These are phyloP conservation scores for Ophioderma brevispina DNA, from an alignment of 35 echinoderm and acorn worm species.

Conservation along the genomic window DNA sequence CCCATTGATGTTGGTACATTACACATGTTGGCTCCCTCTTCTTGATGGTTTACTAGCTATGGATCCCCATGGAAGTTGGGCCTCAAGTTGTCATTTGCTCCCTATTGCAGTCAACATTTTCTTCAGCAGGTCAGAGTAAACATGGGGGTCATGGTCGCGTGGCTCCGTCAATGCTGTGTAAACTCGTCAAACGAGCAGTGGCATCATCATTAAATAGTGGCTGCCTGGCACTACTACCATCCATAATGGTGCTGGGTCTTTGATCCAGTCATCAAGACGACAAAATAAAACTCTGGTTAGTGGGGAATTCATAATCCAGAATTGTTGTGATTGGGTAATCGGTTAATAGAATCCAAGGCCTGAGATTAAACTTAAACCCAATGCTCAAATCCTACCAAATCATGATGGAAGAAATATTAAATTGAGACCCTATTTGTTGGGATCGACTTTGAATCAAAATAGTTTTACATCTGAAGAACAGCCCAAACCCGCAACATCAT, in stretches of 20 bases:
- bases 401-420: not conserved
- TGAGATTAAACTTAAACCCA: not conserved
- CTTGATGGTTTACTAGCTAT: not conserved
- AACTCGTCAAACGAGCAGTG: not conserved
- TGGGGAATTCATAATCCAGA: not conserved
- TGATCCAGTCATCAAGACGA: not conserved
- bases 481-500: not conserved
- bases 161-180: not conserved
- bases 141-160: not conserved
- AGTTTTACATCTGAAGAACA: not conserved
- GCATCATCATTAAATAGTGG: too few species aligned
- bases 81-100: not conserved
- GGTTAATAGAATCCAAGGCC: conserved; percentile 9
- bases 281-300: not conserved
- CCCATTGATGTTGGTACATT: conserved; percentile 21
- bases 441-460: not conserved
- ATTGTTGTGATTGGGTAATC: not conserved
- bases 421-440: not conserved
- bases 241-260: not conserved
- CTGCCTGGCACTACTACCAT: too few species aligned
- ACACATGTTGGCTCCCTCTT: not conserved
- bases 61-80: not conserved
- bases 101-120: not conserved
- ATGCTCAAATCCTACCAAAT: not conserved
- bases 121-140: not conserved